These are phyloP conservation scores for Ernsta delagoae DNA, from an alignment of 2,888 invertebrate species.

Conservation along the genomic window DNA sequence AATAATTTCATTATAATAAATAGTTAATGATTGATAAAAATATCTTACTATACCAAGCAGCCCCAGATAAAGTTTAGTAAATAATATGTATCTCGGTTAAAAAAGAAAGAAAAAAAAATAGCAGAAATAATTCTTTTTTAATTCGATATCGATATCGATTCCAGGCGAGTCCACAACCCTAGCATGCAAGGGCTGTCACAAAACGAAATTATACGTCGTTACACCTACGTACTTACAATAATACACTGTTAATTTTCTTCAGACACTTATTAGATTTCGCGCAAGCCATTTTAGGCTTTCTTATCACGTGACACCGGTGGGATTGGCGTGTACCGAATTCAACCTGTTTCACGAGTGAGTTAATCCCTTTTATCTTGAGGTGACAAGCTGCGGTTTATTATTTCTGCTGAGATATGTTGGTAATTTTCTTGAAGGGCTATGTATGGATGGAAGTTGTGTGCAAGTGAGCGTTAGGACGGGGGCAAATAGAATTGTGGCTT, in stretches of 20 bases:
- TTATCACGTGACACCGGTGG: constrained; percentile 24
- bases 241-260: constrained; percentile 71
- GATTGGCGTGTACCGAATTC: constrained; percentile 44
- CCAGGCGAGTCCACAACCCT: constrained; percentile 52
- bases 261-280: constrained; percentile 48
- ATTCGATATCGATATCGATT: constrained; percentile 1
- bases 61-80: no score
- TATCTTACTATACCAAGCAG: no score
- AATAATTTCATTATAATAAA: no score
- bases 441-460: constrained; percentile 22
- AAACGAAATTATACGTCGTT: constrained; percentile 79
- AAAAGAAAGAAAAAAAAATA: no score
- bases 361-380: constrained; percentile 80
- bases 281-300: constrained; percentile 45
- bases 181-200: constrained; percentile 67
- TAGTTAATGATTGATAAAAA: no score
- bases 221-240: constrained; percentile 75
- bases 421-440: constrained; percentile 53
- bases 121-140: no score
- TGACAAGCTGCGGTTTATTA: constrained; percentile 77
- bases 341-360: constrained; percentile 75
- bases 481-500: constrained; percentile 30
- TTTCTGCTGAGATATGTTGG: constrained; percentile 72
- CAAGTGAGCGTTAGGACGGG: constrained; percentile 25
- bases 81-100: no score